Percentiles rank a stretch among this genome's conserved stretches.
Conservation (phyloP, 2,797 vertebrate genomes). For the Neomorphus geoffroyi region DNA sequence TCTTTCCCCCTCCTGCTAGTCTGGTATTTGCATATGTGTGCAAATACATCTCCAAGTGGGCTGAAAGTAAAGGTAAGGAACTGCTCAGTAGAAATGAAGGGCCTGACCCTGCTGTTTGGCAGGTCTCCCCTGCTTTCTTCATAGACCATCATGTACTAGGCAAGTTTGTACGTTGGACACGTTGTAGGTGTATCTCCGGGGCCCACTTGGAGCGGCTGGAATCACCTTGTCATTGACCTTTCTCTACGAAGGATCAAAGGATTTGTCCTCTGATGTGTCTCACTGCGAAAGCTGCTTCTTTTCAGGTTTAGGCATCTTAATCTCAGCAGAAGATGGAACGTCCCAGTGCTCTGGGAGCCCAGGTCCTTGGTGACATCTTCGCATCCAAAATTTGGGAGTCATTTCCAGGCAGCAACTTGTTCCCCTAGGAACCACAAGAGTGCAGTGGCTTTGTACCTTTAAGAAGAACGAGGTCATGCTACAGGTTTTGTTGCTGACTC, state of each 20-base stretch:
- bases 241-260: background rate
- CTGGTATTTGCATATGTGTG: background rate
- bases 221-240: background rate
- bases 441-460: background rate
- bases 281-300: background rate
- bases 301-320: background rate
- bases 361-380: background rate
- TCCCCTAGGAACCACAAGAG: background rate
- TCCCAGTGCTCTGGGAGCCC: background rate
- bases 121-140: background rate
- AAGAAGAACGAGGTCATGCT: background rate
- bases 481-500: background rate
- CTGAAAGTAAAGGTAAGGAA: background rate
- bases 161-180: background rate
- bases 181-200: background rate
- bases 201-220: background rate
- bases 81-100: background rate
- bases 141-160: background rate
- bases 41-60: background rate
- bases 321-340: background rate
- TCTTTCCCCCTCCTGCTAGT: background rate
- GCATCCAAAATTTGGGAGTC: background rate
- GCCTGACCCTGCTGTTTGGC: background rate
- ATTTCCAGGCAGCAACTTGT: rapidly evolving
- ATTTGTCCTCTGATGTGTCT: background rate